A percentile compares a stretch with the other conserved stretches of the same genome.
Evolutionary conservation across 2,797 vertebrate species (phyloP).

Genomic region (Urosaurus nigricauda): DNA sequence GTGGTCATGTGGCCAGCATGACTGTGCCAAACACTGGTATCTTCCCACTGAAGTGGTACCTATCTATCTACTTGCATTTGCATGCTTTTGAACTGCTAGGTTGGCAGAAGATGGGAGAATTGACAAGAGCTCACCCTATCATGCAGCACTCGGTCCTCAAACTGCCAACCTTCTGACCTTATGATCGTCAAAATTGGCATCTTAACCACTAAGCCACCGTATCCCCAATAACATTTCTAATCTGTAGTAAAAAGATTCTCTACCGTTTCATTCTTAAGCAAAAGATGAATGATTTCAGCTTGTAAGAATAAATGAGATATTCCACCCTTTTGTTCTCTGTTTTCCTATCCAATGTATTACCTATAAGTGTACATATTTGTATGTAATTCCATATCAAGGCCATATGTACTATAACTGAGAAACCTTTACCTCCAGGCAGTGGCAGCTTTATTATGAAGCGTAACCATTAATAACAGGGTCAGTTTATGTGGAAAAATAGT

Average conservation of each 20-base stretch:
- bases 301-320: background rate
- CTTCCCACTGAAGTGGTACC: too few species aligned
- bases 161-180: too few species aligned
- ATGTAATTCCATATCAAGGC: background rate
- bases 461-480: background rate
- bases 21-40: too few species aligned
- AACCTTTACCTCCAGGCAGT: background rate
- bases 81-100: too few species aligned
- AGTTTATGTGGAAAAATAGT: background rate
- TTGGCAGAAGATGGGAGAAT: too few species aligned
- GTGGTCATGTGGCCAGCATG: too few species aligned
- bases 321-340: background rate
- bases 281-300: background rate
- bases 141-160: too few species aligned
- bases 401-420: background rate
- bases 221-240: too few species aligned
- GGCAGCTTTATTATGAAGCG: background rate
- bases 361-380: background rate
- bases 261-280: background rate
- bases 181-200: too few species aligned
- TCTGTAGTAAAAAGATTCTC: background rate
- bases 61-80: too few species aligned
- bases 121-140: too few species aligned
- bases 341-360: background rate
- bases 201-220: too few species aligned